Evolutionary conservation across 2,113 vertebrate genomes (phyloP).

Genomic region (Shinisaurus crocodilurus): DNA sequence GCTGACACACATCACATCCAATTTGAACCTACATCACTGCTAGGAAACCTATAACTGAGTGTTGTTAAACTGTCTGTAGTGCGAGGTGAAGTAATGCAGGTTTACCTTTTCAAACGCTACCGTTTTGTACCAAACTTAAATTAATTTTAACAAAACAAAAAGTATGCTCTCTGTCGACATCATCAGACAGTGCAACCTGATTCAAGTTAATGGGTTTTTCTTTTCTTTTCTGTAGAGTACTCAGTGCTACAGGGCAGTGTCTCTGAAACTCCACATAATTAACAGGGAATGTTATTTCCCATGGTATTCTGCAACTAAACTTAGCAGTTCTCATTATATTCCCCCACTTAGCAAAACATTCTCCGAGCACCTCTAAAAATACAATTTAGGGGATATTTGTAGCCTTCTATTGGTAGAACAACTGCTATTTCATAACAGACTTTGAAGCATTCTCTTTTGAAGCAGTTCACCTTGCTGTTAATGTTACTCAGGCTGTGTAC

Average conservation of each 20-base stretch:
- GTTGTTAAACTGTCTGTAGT: background rate
- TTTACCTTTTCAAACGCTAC: constrained; percentile 48
- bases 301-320: background rate
- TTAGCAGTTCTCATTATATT: background rate
- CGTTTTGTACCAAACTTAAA: constrained; percentile 35
- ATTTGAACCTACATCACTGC: background rate
- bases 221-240: background rate
- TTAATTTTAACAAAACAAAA: constrained; percentile 8
- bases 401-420: constrained; percentile 50
- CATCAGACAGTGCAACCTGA: background rate
- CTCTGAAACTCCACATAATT: constrained; percentile 29
- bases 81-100: background rate
- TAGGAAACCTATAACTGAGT: background rate
- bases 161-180: background rate
- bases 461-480: constrained; percentile 38
- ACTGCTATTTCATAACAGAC: constrained; percentile 30
- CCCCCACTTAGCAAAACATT: constrained; percentile 23
- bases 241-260: constrained; percentile 4
- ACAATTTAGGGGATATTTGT: constrained; percentile 59
- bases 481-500: background rate
- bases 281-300: constrained; percentile 20
- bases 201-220: background rate
- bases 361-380: constrained; percentile 28
- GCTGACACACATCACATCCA: background rate
- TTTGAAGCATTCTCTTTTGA: constrained; percentile 46